phyloP scores from a whole-genome alignment of 2,888 invertebrate genomes.

The Melitaea athalia region DNA sequence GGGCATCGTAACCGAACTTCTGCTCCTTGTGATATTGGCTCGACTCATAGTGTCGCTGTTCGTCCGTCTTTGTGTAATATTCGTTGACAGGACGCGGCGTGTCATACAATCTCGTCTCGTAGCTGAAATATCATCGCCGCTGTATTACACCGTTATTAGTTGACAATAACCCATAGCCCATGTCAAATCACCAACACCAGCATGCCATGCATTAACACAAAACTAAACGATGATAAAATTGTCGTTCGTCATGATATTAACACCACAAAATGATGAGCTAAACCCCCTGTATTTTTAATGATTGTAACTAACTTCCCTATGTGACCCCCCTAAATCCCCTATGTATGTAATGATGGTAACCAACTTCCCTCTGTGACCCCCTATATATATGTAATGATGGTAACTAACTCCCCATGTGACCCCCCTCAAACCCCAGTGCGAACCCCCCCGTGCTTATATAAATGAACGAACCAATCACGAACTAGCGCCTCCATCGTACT shows the following conservation, averaged over 20 bases:
- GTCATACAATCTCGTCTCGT: constrained; percentile 81
- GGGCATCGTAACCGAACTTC: constrained; percentile 65
- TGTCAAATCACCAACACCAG: constrained; percentile 50
- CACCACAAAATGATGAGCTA: not conserved
- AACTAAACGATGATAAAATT: constrained; percentile 16
- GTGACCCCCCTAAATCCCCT: not conserved
- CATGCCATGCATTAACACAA: constrained; percentile 30
- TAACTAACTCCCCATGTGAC: not conserved
- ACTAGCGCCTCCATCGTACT: constrained; percentile 61
- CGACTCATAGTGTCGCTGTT: constrained; percentile 56
- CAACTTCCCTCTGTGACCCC: not conserved
- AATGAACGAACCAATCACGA: constrained; percentile 62
- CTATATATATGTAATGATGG: not conserved
- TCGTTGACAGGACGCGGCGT: constrained; percentile 72
- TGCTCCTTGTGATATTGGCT: constrained; percentile 63
- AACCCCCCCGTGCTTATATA: constrained; percentile 44
- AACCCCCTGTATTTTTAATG: not conserved
- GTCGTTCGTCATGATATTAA: constrained; percentile 9
- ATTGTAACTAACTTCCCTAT: not conserved
- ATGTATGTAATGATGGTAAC: not conserved
- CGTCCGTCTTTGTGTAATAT: constrained; percentile 63
- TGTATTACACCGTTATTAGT: constrained; percentile 44
- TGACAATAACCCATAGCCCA: constrained; percentile 30
- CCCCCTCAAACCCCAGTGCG: not conserved
- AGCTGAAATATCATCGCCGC: constrained; percentile 64